These are phyloP conservation scores for Isoperla grammatica DNA, from an alignment of 2,888 invertebrate genomes.

Conservation along the genomic window DNA sequence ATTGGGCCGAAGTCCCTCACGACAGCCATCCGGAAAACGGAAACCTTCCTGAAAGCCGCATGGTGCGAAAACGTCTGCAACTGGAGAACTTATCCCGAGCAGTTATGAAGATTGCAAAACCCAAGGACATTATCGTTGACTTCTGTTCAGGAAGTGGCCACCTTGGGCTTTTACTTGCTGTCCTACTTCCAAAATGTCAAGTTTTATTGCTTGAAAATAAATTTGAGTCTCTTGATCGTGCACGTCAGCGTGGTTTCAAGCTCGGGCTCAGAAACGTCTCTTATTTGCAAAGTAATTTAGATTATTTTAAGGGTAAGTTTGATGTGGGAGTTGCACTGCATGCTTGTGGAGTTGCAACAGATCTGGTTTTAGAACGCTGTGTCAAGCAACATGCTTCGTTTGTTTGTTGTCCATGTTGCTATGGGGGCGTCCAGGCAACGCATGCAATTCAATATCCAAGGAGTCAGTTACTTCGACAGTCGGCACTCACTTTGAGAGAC, in stretches of 20 bases:
- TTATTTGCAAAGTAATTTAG: conserved; percentile 81
- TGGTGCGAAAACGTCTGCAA: conserved; percentile 77
- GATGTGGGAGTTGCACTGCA: conserved; percentile 85
- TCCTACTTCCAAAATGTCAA: conserved; percentile 68
- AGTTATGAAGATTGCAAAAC: conserved; percentile 61
- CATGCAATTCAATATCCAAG: conserved; percentile 77
- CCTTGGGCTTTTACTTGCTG: conserved; percentile 79
- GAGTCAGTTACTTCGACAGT: conserved; percentile 47
- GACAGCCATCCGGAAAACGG: conserved; percentile 74
- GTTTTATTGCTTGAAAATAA: conserved; percentile 88
- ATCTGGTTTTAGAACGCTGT: conserved; percentile 83
- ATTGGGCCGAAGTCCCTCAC: conserved; percentile 67
- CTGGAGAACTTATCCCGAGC: conserved; percentile 77
- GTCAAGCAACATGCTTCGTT: conserved; percentile 69
- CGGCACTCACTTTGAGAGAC: conserved; percentile 46
- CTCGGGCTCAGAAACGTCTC: conserved; percentile 67
- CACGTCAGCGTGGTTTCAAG: conserved; percentile 60
- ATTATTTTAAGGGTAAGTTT: conserved; percentile 77
- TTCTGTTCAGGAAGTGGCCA: conserved; percentile 95
- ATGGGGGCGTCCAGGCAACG: conserved; percentile 79
- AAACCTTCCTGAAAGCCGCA: conserved; percentile 66
- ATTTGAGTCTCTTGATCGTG: conserved; percentile 73
- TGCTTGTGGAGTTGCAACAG: conserved; percentile 93
- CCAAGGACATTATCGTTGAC: conserved; percentile 74
- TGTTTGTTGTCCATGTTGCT: conserved; percentile 91